Evolutionary conservation across 2,113 vertebrate genomes (phyloP), one percentile per base, ranked within the genome.

Genomic region (Platysternon megacephalum): DNA sequence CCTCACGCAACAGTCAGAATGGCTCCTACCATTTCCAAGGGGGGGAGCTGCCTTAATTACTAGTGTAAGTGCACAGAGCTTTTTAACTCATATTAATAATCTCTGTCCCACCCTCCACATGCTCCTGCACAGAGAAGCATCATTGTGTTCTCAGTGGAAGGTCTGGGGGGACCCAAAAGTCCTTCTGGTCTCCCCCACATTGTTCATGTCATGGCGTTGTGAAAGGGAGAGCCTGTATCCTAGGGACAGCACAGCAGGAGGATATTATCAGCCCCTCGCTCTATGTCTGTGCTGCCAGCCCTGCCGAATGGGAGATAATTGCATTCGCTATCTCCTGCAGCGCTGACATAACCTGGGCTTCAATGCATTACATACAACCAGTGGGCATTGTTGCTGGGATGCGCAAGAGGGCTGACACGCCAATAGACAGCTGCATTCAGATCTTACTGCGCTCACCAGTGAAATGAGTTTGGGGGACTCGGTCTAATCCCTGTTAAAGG

Each of bases 371-470:
- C 46, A 35, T 13, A 16, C 78, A 61, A 52, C 53, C 79, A 87
- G 74, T 11, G 29, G 72, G 65, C 7, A 0, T 26, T 2, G 2
- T 68, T 79, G 72, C 46, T 55, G 35, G 44, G 49, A 42, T 1
- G 0, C 16, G 2, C 49, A 65, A 68, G 72, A 72, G 82, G 74
- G 61, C 56, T 68, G 48, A 79, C 4, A 3, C 53, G 84, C 22
- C 4, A 1, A 29, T 72, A 86, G 85, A 48, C 80, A 86, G 87
- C 58, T 42, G 48, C 78, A 53, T 58, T 24, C n/a, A 46, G 48
- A 35, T 46, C 1, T 0, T 13, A 24, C 32, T 1, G 0, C 12
- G 42, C 44, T 24, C 84, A 68, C 56, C 17, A 2, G 16, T 6
- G 46, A 85, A 65, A 82, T 26, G 29, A 88, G 55, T 68, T 56